Conservation (phyloP, 2,888 invertebrate genomes). For the Smittia aterrima region DNA sequence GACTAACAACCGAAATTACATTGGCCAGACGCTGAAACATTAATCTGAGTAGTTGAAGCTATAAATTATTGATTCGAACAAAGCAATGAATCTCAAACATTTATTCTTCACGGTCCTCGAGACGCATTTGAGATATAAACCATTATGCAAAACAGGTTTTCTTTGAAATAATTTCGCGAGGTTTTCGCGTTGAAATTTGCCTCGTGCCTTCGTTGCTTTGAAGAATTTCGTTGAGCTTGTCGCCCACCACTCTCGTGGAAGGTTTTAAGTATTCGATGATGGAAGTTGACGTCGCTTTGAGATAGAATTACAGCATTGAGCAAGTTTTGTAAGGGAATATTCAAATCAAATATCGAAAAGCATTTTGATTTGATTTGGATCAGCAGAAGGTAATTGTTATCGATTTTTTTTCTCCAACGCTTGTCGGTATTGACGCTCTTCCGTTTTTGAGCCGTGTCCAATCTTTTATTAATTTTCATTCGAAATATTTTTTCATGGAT, state of each 20-base stretch:
- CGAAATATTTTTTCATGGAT: not conserved
- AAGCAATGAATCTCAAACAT: not conserved
- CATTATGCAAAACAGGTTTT: constrained; percentile 5
- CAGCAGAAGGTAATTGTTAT: constrained; percentile 1
- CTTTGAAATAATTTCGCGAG: no score
- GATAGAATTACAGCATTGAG: no score
- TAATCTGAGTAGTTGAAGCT: not conserved
- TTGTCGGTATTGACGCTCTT: no score
- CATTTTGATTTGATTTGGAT: constrained; percentile 3
- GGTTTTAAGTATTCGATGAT: no score
- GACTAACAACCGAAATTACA: not conserved
- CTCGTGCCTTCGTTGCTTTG: no score
- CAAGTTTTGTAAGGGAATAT: not conserved
- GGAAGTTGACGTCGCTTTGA: no score
- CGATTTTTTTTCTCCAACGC: not conserved
- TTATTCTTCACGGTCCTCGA: not conserved
- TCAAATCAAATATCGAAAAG: not conserved
- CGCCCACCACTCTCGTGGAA: no score
- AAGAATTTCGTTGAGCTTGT: no score
- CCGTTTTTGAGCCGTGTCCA: not conserved
- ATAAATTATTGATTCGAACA: not conserved
- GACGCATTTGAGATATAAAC: not conserved
- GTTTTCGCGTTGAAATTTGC: no score
- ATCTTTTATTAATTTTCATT: not conserved
- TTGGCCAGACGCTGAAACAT: not conserved